Conservation (phyloP, 1,140 invertebrate species). For the Drosophila pruinosa region DNA sequence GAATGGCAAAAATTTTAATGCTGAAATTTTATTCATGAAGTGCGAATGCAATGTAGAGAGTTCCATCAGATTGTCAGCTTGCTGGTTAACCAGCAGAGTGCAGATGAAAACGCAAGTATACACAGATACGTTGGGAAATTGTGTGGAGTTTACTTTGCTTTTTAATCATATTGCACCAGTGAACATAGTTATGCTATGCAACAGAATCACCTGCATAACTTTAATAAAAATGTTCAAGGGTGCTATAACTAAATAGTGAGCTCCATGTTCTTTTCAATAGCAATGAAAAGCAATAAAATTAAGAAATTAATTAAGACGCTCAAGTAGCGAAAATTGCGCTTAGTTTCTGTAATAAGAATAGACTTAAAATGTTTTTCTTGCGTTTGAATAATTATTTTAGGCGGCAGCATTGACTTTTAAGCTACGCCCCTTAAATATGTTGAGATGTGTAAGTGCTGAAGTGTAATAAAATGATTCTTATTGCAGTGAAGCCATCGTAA, state of each 20-base stretch:
- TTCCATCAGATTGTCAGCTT: slow-evolving; percentile 4
- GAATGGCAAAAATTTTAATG: slow-evolving; percentile 54
- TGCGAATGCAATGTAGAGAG: slow-evolving; percentile 26
- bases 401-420: too few relatives aligned
- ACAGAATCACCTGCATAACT: too few relatives aligned
- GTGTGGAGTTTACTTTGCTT: slow-evolving; percentile 14
- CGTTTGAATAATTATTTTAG: too few relatives aligned
- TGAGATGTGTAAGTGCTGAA: slow-evolving; percentile 44
- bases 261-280: not conserved
- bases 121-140: slow-evolving; percentile 6
- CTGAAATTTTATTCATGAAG: slow-evolving; percentile 60
- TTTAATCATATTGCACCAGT: slow-evolving; percentile 1
- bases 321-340: too few relatives aligned
- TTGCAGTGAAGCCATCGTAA: slow-evolving; percentile 57
- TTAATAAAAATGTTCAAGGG: not conserved
- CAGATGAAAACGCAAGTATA: not conserved
- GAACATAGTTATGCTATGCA: not conserved
- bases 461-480: slow-evolving; percentile 67
- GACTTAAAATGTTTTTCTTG: too few relatives aligned
- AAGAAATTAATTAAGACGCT: too few relatives aligned
- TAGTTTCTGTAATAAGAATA: too few relatives aligned
- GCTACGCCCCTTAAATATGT: too few relatives aligned
- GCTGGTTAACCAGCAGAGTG: not conserved
- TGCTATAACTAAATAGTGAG: not conserved
- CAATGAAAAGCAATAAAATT: too few relatives aligned